phyloP scores from a whole-genome alignment of 1,140 invertebrate species.

The Aphidius gifuensis region DNA sequence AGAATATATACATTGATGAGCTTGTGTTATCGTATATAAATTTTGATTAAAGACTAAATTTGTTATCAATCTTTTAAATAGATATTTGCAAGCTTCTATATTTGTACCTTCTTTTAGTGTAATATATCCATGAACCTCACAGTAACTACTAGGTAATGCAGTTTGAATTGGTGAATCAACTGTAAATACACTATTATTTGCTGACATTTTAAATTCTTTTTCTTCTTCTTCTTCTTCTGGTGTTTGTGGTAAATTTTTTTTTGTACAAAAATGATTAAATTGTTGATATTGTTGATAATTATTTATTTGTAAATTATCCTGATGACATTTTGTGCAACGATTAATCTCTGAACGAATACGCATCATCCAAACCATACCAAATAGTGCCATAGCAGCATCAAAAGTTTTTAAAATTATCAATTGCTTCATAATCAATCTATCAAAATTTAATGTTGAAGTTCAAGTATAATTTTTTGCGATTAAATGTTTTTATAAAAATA shows the following conservation, averaged over 20 bases:
- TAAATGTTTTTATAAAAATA: too few relatives aligned
- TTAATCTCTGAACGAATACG: slow-evolving; percentile 73
- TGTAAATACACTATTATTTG: slow-evolving; percentile 56
- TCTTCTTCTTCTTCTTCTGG: slow-evolving; percentile 41
- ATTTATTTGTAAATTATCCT: slow-evolving; percentile 53
- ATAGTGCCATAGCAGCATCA: slow-evolving; percentile 70
- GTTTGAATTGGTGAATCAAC: slow-evolving; percentile 54
- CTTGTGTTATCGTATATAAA: too few relatives aligned
- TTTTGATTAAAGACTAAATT: too few relatives aligned
- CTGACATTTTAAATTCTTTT: slow-evolving; percentile 43
- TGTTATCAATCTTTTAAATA: too few relatives aligned
- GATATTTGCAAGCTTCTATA: too few relatives aligned
- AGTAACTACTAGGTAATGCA: slow-evolving; percentile 55
- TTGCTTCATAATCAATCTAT: slow-evolving; percentile 47
- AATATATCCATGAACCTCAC: slow-evolving; percentile 61
- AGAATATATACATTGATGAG: too few relatives aligned
- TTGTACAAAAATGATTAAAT: slow-evolving; percentile 39
- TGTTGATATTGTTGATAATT: slow-evolving; percentile 39
- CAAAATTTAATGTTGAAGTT: too few relatives aligned
- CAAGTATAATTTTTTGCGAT: too few relatives aligned
- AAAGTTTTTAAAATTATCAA: slow-evolving; percentile 41
- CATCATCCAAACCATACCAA: slow-evolving; percentile 80
- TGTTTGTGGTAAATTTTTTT: slow-evolving; percentile 38
- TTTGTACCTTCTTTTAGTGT: slow-evolving; percentile 58
- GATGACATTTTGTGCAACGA: slow-evolving; percentile 66